A percentile compares a stretch with the other conserved stretches of the same genome.
Conservation (phyloP, 2,113 vertebrate species). For the Pica pica region DNA sequence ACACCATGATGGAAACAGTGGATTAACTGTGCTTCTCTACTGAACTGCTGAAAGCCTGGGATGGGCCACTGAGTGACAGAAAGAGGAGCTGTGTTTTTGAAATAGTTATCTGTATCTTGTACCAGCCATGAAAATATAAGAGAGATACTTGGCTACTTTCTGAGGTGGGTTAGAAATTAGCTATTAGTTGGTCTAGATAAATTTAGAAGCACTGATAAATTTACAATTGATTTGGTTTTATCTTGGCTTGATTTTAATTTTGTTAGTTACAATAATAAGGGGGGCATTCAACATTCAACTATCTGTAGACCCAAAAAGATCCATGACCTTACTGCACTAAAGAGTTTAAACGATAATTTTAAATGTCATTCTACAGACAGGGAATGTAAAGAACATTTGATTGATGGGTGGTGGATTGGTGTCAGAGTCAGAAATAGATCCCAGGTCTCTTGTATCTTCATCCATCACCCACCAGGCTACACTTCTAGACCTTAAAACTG, state of each 20-base stretch:
- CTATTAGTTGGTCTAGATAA: not conserved
- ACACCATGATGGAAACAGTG: not conserved
- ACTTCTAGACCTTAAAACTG: not conserved
- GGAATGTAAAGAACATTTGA: not conserved
- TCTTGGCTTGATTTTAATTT: not conserved
- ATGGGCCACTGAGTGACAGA: not conserved
- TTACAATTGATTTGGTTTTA: not conserved
- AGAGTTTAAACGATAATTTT: not conserved
- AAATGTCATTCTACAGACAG: not conserved
- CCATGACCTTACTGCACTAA: not conserved
- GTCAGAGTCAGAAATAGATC: not conserved
- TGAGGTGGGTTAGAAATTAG: not conserved
- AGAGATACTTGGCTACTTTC: not conserved
- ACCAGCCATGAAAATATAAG: not conserved
- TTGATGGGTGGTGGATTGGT: not conserved
- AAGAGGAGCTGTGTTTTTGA: not conserved
- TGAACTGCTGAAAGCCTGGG: not conserved
- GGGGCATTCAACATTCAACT: not conserved
- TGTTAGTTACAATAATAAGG: not conserved
- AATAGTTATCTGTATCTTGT: not conserved
- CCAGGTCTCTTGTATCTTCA: not conserved
- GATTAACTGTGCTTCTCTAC: not conserved
- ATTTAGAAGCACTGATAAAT: not conserved
- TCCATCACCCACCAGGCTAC: not conserved
- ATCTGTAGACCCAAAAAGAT: not conserved